Evolutionary conservation across 2,797 vertebrate species (phyloP), one percentile per base, ranked within the genome.

Genomic region (Neostethus bicornis): DNA sequence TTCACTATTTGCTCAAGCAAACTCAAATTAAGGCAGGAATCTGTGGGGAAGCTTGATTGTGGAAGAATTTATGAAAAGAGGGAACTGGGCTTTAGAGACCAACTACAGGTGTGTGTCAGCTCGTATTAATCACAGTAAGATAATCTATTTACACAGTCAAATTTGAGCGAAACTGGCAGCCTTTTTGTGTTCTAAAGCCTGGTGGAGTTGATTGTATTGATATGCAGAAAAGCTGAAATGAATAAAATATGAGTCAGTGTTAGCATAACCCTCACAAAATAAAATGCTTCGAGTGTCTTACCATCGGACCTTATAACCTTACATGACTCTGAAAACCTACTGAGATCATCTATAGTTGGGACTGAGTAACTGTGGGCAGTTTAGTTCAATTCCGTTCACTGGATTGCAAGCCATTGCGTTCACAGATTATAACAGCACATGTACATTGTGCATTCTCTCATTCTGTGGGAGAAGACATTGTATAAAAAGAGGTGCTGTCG

Each of bases 1-100:
- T 75, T 79, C 55, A 64, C 46, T 51, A 66, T 78, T 76, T 64
- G 54, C 66, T 73, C 44, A 24, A 61, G 69, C 54, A 65, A 68
- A 75, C 70, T 46, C 25, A 71, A 70, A 82, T 70, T 24, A 65
- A 70, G 51, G 32, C 46, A 49, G 31, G 60, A 44, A 49, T 75
- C 69, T 67, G 50, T 11, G 0, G 14, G 44, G 56, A 50, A 38
- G 19, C 32, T 25, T 44, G 58, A 61, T 17, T 20, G 31, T 43
- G 24, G 41, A 73, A 70, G 11, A 56, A 61, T 55, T 37, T n/a
- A 29, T 37, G 35, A 44, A 17, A 47, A 57, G n/a, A 70, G 66
- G 16, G 35, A 52, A 32, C 49, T 31, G 14, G 32, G 17, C 51
- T 0, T 5, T 12, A 17, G 23, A 32, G 12, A 45, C 38, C 19